Conservation (phyloP, 2,797 vertebrate genomes). For the Pangasius macronema region DNA sequence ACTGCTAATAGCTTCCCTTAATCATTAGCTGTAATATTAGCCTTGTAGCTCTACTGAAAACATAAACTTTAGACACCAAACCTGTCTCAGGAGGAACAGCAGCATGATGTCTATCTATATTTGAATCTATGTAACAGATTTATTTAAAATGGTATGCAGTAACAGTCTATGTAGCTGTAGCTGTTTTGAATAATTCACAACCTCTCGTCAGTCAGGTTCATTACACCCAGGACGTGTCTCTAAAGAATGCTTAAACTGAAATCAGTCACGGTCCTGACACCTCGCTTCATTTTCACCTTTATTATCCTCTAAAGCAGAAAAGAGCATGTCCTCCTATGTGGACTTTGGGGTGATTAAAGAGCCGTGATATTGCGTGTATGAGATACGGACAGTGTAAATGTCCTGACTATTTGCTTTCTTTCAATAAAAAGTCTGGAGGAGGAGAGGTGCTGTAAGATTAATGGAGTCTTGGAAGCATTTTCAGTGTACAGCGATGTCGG, state of each 20-base stretch:
- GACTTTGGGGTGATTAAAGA: slow-evolving; percentile 72
- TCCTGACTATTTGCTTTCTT: slow-evolving; percentile 76
- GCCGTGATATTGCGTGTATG: slow-evolving; percentile 70
- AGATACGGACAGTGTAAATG: slow-evolving; percentile 75
- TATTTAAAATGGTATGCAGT: not conserved
- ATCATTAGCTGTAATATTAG: not conserved
- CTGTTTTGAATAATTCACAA: slow-evolving; percentile 32
- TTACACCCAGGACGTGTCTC: slow-evolving; percentile 24
- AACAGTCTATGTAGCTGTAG: not conserved
- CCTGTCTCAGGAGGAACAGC: not conserved
- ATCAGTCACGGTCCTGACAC: slow-evolving; percentile 24
- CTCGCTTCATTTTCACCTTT: slow-evolving; percentile 42
- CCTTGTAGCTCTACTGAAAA: not conserved
- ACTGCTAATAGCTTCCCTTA: not conserved
- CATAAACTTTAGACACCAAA: not conserved
- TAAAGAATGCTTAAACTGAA: slow-evolving; percentile 40
- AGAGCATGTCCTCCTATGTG: slow-evolving; percentile 34
- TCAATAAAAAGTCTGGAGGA: slow-evolving; percentile 69
- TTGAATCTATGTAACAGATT: not conserved
- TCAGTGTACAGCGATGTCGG: slow-evolving; percentile 69
- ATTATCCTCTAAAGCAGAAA: slow-evolving; percentile 40
- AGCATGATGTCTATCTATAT: not conserved
- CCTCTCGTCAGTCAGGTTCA: slow-evolving; percentile 42
- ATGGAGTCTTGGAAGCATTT: slow-evolving; percentile 78
- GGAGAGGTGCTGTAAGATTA: slow-evolving; percentile 73